phyloP scores from a whole-genome alignment of 2,888 invertebrate genomes.

The Gymnosoma rotundatum region DNA sequence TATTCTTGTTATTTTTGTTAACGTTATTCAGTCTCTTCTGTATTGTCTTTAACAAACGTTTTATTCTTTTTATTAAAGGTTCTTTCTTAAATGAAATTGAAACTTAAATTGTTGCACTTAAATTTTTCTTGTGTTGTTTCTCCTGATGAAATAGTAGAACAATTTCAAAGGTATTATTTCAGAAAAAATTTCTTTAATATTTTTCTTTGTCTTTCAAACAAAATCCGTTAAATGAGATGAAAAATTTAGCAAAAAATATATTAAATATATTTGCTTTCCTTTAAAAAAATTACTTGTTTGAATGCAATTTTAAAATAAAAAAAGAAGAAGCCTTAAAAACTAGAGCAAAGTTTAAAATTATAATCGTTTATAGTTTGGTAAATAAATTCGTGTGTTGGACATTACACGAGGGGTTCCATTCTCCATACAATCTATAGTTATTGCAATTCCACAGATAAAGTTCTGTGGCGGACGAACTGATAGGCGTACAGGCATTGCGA shows the following conservation, averaged over 20 bases:
- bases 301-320: too few relatives aligned
- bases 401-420: too few relatives aligned
- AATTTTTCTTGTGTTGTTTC: slow-evolving; percentile 7
- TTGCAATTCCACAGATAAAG: too few relatives aligned
- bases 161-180: background rate
- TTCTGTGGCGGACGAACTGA: too few relatives aligned
- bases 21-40: background rate
- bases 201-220: background rate
- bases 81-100: slow-evolving; percentile 50
- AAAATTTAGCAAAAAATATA: background rate
- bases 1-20: background rate
- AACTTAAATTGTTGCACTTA: slow-evolving; percentile 58
- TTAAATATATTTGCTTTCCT: too few relatives aligned
- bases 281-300: too few relatives aligned
- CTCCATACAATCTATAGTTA: too few relatives aligned
- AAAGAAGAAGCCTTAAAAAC: too few relatives aligned
- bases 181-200: background rate
- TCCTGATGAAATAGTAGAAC: background rate
- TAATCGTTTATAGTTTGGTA: too few relatives aligned
- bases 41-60: slow-evolving; percentile 41
- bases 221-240: slow-evolving; percentile 8
- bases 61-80: slow-evolving; percentile 40
- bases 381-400: too few relatives aligned
- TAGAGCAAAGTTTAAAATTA: too few relatives aligned
- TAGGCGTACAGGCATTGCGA: too few relatives aligned